Base-by-base conservation (phyloP, 2,797 vertebrate species). In the Phaenicophaeus curvirostris region DNA sequence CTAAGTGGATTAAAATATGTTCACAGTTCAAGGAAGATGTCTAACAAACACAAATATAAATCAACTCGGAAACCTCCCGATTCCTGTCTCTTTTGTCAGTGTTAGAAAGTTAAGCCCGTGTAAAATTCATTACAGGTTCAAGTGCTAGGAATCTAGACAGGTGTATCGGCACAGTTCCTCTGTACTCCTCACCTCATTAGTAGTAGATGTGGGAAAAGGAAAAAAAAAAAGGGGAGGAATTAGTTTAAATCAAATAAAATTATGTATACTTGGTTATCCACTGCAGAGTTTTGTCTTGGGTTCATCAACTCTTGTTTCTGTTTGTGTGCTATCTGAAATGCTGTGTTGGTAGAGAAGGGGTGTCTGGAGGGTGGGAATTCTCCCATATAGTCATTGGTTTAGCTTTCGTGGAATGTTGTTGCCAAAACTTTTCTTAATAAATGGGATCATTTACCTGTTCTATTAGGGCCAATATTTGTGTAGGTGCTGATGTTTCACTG, bases 111-210 rank as follows among this genome's bases (percentile, higher is more conserved):
- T 51, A 77, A 82, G 23, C 62, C 30, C 35, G 2, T 25, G 11
- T 21, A 74, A 39, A 80, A 67, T 93, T 95, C 66, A 71, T 58
- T 53, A 68, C 31, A 74, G 71, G 80, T 92, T 87, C 78, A 85
- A 72, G 78, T 74, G 81, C 74, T 77, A 65, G 72, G 53, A 72
- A 66, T 66, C 15, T 5, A 57, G 65, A 11, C 39, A 67, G 53
- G 30, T 63, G 1, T 42, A 30, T 87, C 57, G 33, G 62, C 84
- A 19, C 37, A 67, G 30, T 69, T 50, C 66, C 75, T 24, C 79
- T 68, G n/a, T 37, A 24, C n/a, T 81, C 7, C 84, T 88, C 33
- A 33, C 65, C 37, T 85, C 74, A 31, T 61, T 37, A 57, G 8
- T 23, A 37, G 55, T 57, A 15, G 28, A 68, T 90, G 37, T 13